Base-by-base conservation (phyloP, 2,113 vertebrate species). In the Pituophis catenifer region DNA sequence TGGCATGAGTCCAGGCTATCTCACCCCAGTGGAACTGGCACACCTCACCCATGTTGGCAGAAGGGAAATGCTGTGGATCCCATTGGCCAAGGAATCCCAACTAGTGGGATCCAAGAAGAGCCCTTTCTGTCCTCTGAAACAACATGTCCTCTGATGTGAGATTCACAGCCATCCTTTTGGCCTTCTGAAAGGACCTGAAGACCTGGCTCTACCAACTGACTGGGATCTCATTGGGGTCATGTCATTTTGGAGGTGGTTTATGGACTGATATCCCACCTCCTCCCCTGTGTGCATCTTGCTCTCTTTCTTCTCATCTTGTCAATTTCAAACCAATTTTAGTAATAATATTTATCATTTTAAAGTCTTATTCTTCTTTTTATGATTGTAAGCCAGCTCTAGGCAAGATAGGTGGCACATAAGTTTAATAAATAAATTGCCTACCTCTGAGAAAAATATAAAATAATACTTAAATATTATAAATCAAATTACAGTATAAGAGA, bases 401-500 rank as follows among this genome's bases (percentile, higher is more conserved):
- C 65, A 17, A 33, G 29, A 70, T 70, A 0, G 29, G 65, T 15
- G 65, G 65, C 65, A 33, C 15, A 33, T 33, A 33, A 70, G 65
- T 70, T 70, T 70, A 33, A 33, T 33, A 70, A 70, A n/a, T 70
- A 70, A 70, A 70, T 2, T 53, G 5, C n/a, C 17, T 8, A 81
- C 17, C 17, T 81, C 33, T 21, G 1, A 3, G 33, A 44, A 81
- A 44, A 81, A 44, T 6, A 93, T 0, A 0, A 1, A 89, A 50
- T 26, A 26, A 33, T 81, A 81, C 33, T 89, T 58, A 89, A 48
- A 89, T 23, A 23, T 89, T 91, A 58, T 88, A 81, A 54, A 89
- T 2, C 53, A 88, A 59, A 26, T 75, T 50, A 86, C 0, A 0
- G 11, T 9, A 15, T 70, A 94, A 86, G 21, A 92, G 75, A 86